phyloP scores from a whole-genome alignment of 2,797 vertebrate genomes.

The Xiphophorus birchmanni region DNA sequence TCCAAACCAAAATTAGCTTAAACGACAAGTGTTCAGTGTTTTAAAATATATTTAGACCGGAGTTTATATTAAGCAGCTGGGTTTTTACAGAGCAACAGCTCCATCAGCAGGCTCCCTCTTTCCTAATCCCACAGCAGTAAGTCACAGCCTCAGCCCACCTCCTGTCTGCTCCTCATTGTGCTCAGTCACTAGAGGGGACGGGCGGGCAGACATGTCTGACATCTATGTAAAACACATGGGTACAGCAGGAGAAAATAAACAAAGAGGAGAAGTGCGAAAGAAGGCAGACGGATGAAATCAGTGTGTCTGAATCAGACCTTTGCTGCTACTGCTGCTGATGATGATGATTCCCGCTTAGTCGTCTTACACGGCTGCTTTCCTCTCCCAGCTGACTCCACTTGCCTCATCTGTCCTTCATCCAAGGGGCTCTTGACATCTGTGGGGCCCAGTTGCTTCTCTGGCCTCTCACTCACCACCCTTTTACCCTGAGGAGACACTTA shows the following conservation, averaged over 20 bases:
- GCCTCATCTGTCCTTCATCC: conserved; percentile 68
- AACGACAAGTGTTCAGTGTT: neutral
- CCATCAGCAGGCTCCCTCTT: conserved; percentile 34
- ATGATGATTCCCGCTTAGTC: conserved; percentile 73
- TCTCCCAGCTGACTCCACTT: conserved; percentile 67
- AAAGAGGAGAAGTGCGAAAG: conserved; percentile 37
- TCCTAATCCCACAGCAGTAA: conserved; percentile 48
- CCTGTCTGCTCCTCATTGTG: conserved; percentile 68
- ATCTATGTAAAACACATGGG: conserved; percentile 77
- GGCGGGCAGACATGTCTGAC: conserved; percentile 74
- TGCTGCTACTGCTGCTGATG: conserved; percentile 24
- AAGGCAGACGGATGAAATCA: conserved; percentile 26
- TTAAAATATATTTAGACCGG: neutral
- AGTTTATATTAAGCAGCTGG: conserved; percentile 1
- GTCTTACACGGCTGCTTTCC: conserved; percentile 73
- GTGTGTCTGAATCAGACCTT: conserved; percentile 76
- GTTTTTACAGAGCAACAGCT: conserved; percentile 20
- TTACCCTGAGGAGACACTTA: conserved; percentile 82
- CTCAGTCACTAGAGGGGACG: conserved; percentile 63
- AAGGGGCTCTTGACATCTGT: conserved; percentile 67
- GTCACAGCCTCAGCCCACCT: conserved; percentile 55
- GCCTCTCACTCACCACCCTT: conserved; percentile 88
- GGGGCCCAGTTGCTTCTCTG: conserved; percentile 57
- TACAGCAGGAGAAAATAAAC: conserved; percentile 40
- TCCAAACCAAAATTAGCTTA: neutral